A percentile compares a stretch with the other conserved stretches of the same genome.
Conservation (phyloP, 2,888 invertebrate genomes). For the Drosophila nigricruria region DNA sequence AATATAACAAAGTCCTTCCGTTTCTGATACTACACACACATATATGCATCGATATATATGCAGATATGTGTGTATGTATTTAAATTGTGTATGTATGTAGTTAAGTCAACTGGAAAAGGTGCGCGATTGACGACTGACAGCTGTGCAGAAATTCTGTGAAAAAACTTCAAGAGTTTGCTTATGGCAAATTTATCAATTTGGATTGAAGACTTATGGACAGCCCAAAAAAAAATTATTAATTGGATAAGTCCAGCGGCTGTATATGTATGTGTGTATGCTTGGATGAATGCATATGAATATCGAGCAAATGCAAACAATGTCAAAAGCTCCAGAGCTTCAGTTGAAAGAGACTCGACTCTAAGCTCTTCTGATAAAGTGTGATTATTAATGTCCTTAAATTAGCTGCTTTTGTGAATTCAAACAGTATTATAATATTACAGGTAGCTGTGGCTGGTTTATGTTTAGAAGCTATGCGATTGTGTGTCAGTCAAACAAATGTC, state of each 20-base stretch:
- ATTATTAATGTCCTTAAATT: background rate
- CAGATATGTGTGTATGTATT: background rate
- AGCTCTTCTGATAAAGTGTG: background rate
- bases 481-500: background rate
- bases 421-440: no score
- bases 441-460: no score
- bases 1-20: conserved; percentile 18
- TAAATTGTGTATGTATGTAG: conserved; percentile 24
- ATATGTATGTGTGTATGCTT: background rate
- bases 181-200: conserved; percentile 17
- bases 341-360: background rate
- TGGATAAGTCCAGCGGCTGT: background rate
- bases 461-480: background rate
- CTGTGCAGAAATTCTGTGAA: conserved; percentile 48
- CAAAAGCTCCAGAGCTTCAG: background rate
- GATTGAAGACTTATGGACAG: background rate
- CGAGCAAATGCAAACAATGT: background rate
- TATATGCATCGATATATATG: background rate
- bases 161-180: conserved; percentile 14
- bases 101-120: conserved; percentile 66
- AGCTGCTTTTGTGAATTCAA: no score
- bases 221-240: background rate
- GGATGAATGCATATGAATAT: background rate
- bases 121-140: conserved; percentile 53
- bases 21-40: conserved; percentile 4